Evolutionary conservation across 30 jellyfish, hydroid and myxozoan genomes (phyloP), one percentile per base, ranked within the genome.

Genomic region (Cassiopea xamachana): DNA sequence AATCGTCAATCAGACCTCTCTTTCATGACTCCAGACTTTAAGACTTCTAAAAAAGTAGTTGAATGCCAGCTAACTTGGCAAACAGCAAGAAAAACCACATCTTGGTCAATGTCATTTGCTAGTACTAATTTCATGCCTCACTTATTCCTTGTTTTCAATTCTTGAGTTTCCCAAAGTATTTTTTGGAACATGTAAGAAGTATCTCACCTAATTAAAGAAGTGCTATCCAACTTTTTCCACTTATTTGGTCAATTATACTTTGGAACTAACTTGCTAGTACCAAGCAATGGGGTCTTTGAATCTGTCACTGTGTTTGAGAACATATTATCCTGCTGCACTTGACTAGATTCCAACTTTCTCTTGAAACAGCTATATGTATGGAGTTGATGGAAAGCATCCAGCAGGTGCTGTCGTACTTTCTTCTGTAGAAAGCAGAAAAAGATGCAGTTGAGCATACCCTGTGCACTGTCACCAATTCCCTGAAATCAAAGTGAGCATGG

Each of bases 381-480:
- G 69, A 10, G 48, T 16, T 39, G 1, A 39, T 49, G 75, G 60
- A 78, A 50, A 61, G 82, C 77, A 15, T 87, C 94, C 51, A 76
- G 69, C 77, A 87, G 18, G 48, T 87, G 98, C 67, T 81, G 93
- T 18, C 90, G 70, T 0, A 96, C 97, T 72, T 85, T 88, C 71
- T 90, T 93, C 18, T 98, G 95, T 46, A 89, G 92, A 58, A 87
- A 55, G 79, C 99, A 96, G 84, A 96, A 96, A 69, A 96, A 84
- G 45, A 96, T 50, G 86, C 98, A 92, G 72, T 96, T 96, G 73
- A 92, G 97, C 84, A 85, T 51, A 39, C 99, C 99, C 81, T 91
- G 98, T 9, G 97, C 84, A 74, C 93, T 96, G 91, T 96, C 99
- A 46, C 99, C 99, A 44, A 96, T 89, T 39, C 97, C 97, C 99